phyloP scores from a whole-genome alignment of 2,113 vertebrate genomes.

The Meriones unguiculatus region DNA sequence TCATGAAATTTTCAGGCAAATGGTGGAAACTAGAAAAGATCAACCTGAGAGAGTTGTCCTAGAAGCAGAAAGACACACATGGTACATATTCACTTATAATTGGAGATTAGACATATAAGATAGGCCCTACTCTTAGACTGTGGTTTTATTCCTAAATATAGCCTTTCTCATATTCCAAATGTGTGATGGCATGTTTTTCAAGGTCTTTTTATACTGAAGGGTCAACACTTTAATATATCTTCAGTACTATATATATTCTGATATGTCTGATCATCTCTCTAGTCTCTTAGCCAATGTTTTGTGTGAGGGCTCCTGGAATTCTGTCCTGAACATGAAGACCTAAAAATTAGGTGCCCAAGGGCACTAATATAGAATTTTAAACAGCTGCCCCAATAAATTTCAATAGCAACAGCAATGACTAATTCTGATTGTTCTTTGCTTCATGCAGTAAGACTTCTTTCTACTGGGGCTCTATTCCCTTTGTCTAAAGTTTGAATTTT shows the following conservation, averaged over 20 bases:
- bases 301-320: not conserved
- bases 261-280: not conserved
- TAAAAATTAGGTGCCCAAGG: not conserved
- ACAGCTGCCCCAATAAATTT: not conserved
- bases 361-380: not conserved
- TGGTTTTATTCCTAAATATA: not conserved
- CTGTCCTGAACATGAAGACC: not conserved
- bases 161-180: not conserved
- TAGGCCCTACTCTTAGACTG: not conserved
- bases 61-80: too few species aligned
- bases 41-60: too few species aligned
- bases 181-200: not conserved
- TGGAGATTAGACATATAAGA: not conserved
- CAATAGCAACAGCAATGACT: not conserved
- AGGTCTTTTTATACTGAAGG: not conserved
- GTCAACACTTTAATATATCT: not conserved
- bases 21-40: too few species aligned
- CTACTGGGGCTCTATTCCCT: not conserved
- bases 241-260: not conserved
- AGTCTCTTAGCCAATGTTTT: not conserved
- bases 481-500: not conserved
- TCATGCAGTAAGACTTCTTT: constrained; percentile 5
- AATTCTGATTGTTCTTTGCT: constrained; percentile 4
- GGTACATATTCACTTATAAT: too few species aligned
- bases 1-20: too few species aligned